These are phyloP conservation scores for Pachypsylla venusta DNA, from an alignment of 1,140 invertebrate species.

Conservation along the genomic window DNA sequence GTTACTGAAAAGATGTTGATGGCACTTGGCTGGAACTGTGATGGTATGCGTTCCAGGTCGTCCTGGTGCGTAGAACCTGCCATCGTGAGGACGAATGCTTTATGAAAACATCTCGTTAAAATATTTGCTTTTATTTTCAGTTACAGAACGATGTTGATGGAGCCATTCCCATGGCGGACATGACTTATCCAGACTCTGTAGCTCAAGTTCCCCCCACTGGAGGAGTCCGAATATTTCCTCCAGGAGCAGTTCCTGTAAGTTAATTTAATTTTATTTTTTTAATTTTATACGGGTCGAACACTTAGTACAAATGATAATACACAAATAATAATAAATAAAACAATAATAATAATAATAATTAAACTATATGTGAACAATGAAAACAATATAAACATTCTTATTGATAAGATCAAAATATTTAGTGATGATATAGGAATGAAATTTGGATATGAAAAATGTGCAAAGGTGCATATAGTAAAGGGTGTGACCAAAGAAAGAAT, in stretches of 20 bases:
- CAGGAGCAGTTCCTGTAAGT: conserved; percentile 21
- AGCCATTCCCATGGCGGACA: conserved; percentile 52
- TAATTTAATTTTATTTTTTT: too few relatives aligned
- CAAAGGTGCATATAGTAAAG: neutral
- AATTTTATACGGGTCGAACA: too few relatives aligned
- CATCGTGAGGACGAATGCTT: too few relatives aligned
- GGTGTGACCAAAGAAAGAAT: neutral
- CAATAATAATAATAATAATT: too few relatives aligned
- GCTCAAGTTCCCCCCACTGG: conserved; percentile 27
- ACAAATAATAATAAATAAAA: too few relatives aligned
- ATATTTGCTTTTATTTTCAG: conserved; percentile 18
- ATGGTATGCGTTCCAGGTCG: too few relatives aligned
- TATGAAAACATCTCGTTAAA: too few relatives aligned
- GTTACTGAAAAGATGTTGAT: too few relatives aligned
- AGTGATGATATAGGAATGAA: conserved; percentile 7
- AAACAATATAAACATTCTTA: neutral
- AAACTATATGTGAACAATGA: too few relatives aligned
- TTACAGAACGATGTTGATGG: conserved; percentile 43
- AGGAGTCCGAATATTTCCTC: conserved; percentile 22
- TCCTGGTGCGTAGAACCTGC: too few relatives aligned
- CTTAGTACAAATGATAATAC: too few relatives aligned
- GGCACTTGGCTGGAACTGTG: too few relatives aligned
- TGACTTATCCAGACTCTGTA: conserved; percentile 47
- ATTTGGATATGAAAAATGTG: conserved; percentile 5
- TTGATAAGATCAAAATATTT: neutral